phyloP scores from a whole-genome alignment of 2,888 invertebrate species.

The Catocala nupta region DNA sequence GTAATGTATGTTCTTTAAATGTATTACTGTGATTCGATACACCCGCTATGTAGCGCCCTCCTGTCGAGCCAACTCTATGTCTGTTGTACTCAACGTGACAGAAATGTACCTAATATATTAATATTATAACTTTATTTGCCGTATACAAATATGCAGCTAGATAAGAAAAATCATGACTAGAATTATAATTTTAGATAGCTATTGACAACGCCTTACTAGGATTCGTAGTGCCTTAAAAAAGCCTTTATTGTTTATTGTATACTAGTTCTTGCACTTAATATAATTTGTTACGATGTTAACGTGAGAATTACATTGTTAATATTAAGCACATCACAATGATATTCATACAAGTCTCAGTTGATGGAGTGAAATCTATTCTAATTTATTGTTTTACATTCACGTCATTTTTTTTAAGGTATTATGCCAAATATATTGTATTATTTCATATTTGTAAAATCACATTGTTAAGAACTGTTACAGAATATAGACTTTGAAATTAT shows the following conservation, averaged over 20 bases:
- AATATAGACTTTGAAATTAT: slow-evolving; percentile 81
- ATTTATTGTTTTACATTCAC: slow-evolving; percentile 70
- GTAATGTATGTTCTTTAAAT: slow-evolving; percentile 46
- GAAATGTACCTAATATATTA: slow-evolving; percentile 50
- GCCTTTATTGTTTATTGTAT: slow-evolving; percentile 49
- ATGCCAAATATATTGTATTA: slow-evolving; percentile 86
- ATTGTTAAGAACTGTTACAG: slow-evolving; percentile 85
- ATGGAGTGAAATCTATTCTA: slow-evolving; percentile 57
- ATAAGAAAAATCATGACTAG: slow-evolving; percentile 45
- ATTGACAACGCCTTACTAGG: slow-evolving; percentile 69
- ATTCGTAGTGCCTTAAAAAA: slow-evolving; percentile 72
- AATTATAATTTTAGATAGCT: slow-evolving; percentile 38
- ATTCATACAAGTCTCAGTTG: slow-evolving; percentile 46
- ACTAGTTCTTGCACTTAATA: slow-evolving; percentile 50
- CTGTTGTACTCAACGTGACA: slow-evolving; percentile 34
- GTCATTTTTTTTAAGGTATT: slow-evolving; percentile 77
- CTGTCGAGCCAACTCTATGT: slow-evolving; percentile 28
- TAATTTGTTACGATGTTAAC: slow-evolving; percentile 50
- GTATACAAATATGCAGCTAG: slow-evolving; percentile 59
- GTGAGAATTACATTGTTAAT: slow-evolving; percentile 45
- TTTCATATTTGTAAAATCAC: slow-evolving; percentile 75
- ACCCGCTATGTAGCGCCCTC: slow-evolving; percentile 30
- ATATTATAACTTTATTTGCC: slow-evolving; percentile 41
- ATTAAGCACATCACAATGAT: slow-evolving; percentile 70
- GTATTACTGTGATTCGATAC: slow-evolving; percentile 56